Conservation (phyloP, 2,113 vertebrate species). For the Ibidorhyncha struthersii region DNA sequence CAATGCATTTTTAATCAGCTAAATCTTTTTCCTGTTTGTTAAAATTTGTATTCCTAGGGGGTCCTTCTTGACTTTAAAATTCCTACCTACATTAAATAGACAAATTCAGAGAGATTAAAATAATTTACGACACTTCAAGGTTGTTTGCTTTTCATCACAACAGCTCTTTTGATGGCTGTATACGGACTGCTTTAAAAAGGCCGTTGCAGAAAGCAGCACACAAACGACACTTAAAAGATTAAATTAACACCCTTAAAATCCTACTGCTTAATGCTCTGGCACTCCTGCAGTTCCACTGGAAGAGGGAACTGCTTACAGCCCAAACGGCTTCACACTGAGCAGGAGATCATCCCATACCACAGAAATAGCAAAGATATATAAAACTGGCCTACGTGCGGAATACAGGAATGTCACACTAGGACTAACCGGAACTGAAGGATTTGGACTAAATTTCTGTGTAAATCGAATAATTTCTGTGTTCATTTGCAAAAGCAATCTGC, state of each 20-base stretch:
- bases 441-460: not conserved
- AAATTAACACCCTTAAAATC: not conserved
- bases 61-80: not conserved
- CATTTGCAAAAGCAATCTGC: not conserved
- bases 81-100: not conserved
- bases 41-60: not conserved
- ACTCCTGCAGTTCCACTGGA: not conserved
- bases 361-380: not conserved
- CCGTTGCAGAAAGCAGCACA: not conserved
- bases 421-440: not conserved
- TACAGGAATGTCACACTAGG: too few relatives aligned
- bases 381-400: not conserved
- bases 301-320: not conserved
- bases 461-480: rapidly evolving
- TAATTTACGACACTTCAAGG: not conserved
- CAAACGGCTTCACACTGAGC: not conserved
- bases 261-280: not conserved
- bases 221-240: not conserved
- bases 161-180: not conserved
- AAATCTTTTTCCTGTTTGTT: not conserved
- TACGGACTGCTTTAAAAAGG: not conserved
- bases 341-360: not conserved
- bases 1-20: not conserved
- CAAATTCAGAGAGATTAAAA: not conserved
- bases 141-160: not conserved